Base-by-base conservation (phyloP, 1,140 invertebrate species). In the Tetragonula clypearis region DNA sequence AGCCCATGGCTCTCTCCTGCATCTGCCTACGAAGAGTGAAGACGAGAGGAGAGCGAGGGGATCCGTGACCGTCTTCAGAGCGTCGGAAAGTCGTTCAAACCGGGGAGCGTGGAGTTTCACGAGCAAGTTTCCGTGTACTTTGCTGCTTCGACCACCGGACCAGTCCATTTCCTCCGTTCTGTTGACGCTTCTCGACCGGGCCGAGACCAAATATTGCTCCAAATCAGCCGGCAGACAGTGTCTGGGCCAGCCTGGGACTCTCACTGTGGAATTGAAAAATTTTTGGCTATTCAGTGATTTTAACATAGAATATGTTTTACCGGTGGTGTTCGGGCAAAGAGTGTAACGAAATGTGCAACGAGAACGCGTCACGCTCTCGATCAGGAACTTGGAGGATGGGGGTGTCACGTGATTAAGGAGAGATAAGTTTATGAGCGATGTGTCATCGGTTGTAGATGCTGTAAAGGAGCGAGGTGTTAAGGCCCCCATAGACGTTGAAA, bases 131-230 rank as follows among this genome's bases (percentile, higher is more conserved):
- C 82, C 79, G 60, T 26, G 6, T 79, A 60, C 35, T 17, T 66
- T 2, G 30, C 30, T 0, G 21, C 55, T 11, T 56, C 53, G 21
- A 76, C 56, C 53, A 17, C 17, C 12, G 58, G 80, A 17, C 72
- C 72, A 23, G 80, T 76, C 80, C 53, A 30, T 56, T 58, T 68
- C 12, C 66, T 30, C 8, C 21, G 41, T 35, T 79, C 76, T 79
- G 82, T 84, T 84, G 82, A 84, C 82, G 62, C 56, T 79, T 35
- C 55, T 19, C 66, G 35, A 19, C 35, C 41, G 56, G 56, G 55
- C 21, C 35, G 56, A 79, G 17, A 62, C 35, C 82, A 84, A 84
- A 79, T 79, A 84, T 72, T 79, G 66, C 66, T 35, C 23, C 26
- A 9, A 41, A 53, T 2, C 55, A 35, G 58, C 73, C 30, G 21